Base-by-base conservation (phyloP, 2,113 vertebrate species). In the Peucedramus taeniatus region DNA sequence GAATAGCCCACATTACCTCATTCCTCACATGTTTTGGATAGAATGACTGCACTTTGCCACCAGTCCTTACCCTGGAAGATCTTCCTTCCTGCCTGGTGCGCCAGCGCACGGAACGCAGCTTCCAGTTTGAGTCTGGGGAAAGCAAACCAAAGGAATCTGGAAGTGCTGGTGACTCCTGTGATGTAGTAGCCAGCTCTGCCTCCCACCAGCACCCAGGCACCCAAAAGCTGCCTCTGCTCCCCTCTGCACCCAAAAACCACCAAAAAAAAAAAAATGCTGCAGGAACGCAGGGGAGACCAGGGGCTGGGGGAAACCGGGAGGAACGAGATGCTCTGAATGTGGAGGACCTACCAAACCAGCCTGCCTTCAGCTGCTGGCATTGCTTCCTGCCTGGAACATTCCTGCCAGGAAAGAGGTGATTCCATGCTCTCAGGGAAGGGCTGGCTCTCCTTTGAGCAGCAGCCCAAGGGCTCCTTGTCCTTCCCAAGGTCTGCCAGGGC, bases 1-100 rank as follows among this genome's bases (percentile, higher is more conserved):
- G 94, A 95, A 60, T 35, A 63, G 77, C 44, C 91, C 87, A 16
- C 50, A 33, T 86, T 80, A 50, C 85, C 89, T 94, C 92, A 92
- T 93, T 92, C 92, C 91, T 97, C 60, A 74, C 76, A 28, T 70
- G 79, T 70, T 93, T 88, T 39, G 75, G 69, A 42, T 26, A 39
- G 50, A n/a, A 85, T 1, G 15, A 45, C 47, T 82, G 63, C 53
- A n/a, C 40, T 93, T 63, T 44, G 94, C 96, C 90, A 95, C 60
- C 26, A 42, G 85, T 40, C 51, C 65, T 78, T 91, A n/a, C 44
- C 39, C 63, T 68, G 75, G 53, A 72, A 93, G 49, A n/a, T 68
- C 61, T 72, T 7, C 2, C 27, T 74, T 35, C 59, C 63, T 10
- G 10, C 1, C 0, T 59, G 44, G 27, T 9, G 9, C 57, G 63